Evolutionary conservation across 2,113 vertebrate genomes (phyloP), one percentile per base, ranked within the genome.

Genomic region (Microtus montanus): DNA sequence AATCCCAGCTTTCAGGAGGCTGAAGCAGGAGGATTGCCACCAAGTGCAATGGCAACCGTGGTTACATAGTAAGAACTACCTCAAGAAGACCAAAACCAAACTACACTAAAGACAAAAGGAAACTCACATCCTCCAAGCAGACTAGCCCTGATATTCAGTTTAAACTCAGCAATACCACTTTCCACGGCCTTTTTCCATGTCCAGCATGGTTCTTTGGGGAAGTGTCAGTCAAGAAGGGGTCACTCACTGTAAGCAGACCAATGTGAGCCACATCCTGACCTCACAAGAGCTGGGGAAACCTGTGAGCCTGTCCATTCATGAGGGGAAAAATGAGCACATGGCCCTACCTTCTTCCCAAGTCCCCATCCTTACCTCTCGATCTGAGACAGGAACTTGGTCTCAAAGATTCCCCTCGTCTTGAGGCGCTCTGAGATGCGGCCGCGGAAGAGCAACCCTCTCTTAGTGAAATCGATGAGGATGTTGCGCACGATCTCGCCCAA

Each of bases 331-430:
- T 12, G n/a, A 68, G 58, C 35, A 70, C 20, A 35, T 0, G 0
- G 58, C 19, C 70, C 22, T 41, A n/a, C 20, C 61, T 47, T 52
- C 9, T 24, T 17, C 78, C 44, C 1, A 5, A 58, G 13, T 38
- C 71, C 35, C 44, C 87, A 33, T 35, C 20, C 98, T 98, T 93
- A 99, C 99, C 99, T 99, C 97, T 99, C 99, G 35, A 99, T 99
- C 98, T 99, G 99, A 38, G 99, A 99, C 83, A 99, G 98, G 97
- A 99, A 99, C 97, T 99, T 99, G 26, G 99, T 99, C 98, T 99
- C 99, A 66, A 99, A 99, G 97, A 99, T 99, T 22, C 99, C 99
- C 9, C 98, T 98, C 1, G 99, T 99, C 98, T 99, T 99, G 73
- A 99, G 99, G 71, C 99, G 98, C 92, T 99, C 99, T 0, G 99